These are phyloP conservation scores for Ischnus inquisitorius DNA, from an alignment of 2,888 invertebrate species.

Conservation along the genomic window DNA sequence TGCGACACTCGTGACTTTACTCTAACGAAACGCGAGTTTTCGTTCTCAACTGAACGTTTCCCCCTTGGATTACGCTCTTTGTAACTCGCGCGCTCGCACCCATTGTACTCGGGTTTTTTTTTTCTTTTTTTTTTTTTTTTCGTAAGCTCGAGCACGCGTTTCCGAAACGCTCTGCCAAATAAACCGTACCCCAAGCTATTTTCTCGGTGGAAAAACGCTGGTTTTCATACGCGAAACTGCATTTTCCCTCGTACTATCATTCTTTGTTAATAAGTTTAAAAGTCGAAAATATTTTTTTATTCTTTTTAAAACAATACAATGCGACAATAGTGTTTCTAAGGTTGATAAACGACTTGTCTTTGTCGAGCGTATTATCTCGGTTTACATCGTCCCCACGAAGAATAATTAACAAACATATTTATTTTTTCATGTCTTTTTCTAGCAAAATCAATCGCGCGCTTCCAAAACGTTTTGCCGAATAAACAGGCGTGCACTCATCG, in stretches of 20 bases:
- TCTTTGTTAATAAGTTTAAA: neutral
- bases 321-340: too few species aligned
- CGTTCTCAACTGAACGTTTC: constrained; percentile 38
- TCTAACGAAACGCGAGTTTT: constrained; percentile 58
- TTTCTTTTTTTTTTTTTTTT: constrained; percentile 8
- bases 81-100: constrained; percentile 11
- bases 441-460: neutral
- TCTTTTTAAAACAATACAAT: too few species aligned
- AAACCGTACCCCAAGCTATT: neutral
- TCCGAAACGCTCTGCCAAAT: constrained; percentile 48
- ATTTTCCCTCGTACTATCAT: neutral
- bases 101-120: constrained; percentile 44
- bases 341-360: too few species aligned
- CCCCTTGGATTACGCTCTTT: constrained; percentile 54
- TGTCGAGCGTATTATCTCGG: too few species aligned
- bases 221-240: neutral
- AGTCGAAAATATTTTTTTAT: neutral
- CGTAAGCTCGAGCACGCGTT: neutral
- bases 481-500: neutral
- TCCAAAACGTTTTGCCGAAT: neutral
- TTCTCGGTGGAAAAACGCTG: neutral
- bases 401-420: neutral
- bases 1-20: constrained; percentile 45
- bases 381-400: too few species aligned
- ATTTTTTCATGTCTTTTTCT: neutral